These are phyloP conservation scores for Ciconia maguari DNA, from an alignment of 2,113 vertebrate genomes.

Conservation along the genomic window DNA sequence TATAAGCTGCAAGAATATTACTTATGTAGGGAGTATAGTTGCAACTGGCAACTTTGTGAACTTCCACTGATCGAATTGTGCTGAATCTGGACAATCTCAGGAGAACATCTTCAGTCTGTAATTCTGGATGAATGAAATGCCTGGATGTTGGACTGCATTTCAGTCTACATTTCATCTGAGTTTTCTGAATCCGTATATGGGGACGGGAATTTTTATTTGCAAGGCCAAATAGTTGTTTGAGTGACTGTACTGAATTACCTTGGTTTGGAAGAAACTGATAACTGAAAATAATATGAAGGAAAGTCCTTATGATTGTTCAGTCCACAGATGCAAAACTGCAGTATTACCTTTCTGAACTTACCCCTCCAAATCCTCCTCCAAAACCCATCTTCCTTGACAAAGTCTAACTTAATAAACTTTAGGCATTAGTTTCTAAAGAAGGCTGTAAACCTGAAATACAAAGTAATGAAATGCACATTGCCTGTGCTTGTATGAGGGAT, in stretches of 20 bases:
- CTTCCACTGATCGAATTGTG: rapidly evolving
- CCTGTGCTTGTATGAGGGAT: not conserved
- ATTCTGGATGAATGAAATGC: not conserved
- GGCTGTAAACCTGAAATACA: not conserved
- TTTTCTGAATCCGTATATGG: not conserved
- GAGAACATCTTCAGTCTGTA: rapidly evolving
- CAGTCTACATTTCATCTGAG: not conserved
- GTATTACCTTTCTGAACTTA: not conserved
- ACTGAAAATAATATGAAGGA: not conserved
- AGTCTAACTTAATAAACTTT: not conserved
- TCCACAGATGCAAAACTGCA: not conserved
- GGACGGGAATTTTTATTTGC: not conserved
- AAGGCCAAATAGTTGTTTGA: not conserved
- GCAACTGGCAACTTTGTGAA: not conserved
- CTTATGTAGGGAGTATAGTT: not conserved
- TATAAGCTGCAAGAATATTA: not conserved
- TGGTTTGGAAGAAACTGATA: not conserved
- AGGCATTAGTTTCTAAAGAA: not conserved
- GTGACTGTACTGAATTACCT: not conserved
- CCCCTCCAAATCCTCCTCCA: not conserved
- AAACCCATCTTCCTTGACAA: not conserved
- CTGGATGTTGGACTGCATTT: not conserved
- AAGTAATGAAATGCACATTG: not conserved
- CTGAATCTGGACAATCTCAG: not conserved
- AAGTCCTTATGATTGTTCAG: not conserved